Evolutionary conservation across 2,797 vertebrate species (phyloP).

Genomic region (Mormyrops boulengeri): DNA sequence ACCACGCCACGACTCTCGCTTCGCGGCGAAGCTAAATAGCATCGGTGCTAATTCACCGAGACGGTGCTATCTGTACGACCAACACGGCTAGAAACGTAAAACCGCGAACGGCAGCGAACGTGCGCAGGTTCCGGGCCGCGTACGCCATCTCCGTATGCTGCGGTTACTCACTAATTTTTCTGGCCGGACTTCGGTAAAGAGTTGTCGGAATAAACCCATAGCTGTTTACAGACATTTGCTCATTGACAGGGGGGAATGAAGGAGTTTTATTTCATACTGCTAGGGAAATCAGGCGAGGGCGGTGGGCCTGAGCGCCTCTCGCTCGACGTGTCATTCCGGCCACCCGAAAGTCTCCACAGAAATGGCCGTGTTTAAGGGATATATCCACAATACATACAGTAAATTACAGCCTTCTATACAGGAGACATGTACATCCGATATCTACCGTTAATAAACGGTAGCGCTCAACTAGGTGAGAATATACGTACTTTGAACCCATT

Average conservation of each 20-base stretch:
- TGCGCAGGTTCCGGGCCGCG: not conserved
- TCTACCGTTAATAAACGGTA: not conserved
- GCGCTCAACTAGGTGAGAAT: not conserved
- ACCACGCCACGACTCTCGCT: not conserved
- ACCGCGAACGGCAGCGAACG: not conserved
- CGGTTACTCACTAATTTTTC: not conserved
- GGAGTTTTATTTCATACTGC: not conserved
- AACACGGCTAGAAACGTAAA: not conserved
- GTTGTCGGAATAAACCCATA: not conserved
- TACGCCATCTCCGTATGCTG: not conserved
- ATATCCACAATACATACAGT: not conserved
- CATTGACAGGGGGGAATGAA: not conserved
- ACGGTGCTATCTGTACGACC: too few species aligned
- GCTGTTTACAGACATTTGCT: not conserved
- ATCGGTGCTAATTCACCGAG: not conserved
- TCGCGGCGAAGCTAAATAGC: not conserved
- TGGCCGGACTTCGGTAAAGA: not conserved
- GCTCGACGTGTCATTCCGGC: conserved; percentile 10
- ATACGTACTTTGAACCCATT: not conserved
- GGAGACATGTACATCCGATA: not conserved
- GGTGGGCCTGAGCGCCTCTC: not conserved
- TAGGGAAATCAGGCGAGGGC: not conserved
- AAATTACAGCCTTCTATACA: not conserved
- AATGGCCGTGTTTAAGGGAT: not conserved
- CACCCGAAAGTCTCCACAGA: conserved; percentile 1